Conservation (phyloP, 2,888 invertebrate genomes). For the Macrophya annulata region DNA sequence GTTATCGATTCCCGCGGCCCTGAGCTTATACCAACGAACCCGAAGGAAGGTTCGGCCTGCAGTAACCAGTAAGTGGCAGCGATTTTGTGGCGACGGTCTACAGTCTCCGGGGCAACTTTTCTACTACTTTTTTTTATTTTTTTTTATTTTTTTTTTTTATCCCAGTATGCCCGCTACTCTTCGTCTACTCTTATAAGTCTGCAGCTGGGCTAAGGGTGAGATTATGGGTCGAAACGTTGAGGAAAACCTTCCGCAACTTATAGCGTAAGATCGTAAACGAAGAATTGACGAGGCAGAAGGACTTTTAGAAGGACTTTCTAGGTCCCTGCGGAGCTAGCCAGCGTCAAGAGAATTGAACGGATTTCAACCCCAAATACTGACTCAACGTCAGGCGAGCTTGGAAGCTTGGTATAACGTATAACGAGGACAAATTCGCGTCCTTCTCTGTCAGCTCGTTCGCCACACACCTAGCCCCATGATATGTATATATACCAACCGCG, state of each 20-base stretch:
- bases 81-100: conserved; percentile 47
- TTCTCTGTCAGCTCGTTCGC: conserved; percentile 5
- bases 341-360: conserved; percentile 38
- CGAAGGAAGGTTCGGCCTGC: conserved; percentile 11
- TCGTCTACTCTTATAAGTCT: background rate
- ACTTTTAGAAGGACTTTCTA: background rate
- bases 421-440: conserved; percentile 48
- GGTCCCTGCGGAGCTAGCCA: background rate
- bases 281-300: conserved; percentile 15
- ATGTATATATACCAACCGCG: background rate
- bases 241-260: background rate
- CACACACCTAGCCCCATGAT: conserved; percentile 4
- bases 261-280: background rate
- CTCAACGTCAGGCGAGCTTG: background rate
- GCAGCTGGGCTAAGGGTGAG: background rate
- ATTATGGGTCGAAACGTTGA: background rate
- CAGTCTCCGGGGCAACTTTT: conserved; percentile 33
- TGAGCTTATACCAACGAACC: conserved; percentile 18
- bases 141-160: no score
- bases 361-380: conserved; percentile 26
- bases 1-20: conserved; percentile 43
- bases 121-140: no score
- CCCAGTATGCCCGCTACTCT: background rate
- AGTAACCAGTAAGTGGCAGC: conserved; percentile 52
- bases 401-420: conserved; percentile 35